Percentiles rank a stretch among this genome's conserved stretches.
Evolutionary conservation across 2,113 vertebrate species (phyloP).

Genomic region (Engystomops pustulosus): DNA sequence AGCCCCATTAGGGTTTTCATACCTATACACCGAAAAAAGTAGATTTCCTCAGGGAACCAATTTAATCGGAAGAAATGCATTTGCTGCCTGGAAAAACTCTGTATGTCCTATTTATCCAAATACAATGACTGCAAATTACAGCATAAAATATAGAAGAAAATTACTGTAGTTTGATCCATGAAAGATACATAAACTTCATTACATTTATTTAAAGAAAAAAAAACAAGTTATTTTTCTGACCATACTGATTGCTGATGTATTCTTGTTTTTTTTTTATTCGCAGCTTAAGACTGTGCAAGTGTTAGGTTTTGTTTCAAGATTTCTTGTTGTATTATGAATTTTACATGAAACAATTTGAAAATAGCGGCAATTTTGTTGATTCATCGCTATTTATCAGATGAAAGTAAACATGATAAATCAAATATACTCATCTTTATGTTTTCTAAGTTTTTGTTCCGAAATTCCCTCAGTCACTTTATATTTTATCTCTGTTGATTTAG

Average conservation of each 20-base stretch:
- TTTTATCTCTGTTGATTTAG: not conserved
- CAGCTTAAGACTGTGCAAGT: not conserved
- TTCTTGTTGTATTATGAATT: constrained; percentile 5
- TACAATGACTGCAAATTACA: constrained; percentile 51
- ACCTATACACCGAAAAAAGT: constrained; percentile 47
- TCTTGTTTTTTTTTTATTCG: not conserved
- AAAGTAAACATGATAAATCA: constrained; percentile 1
- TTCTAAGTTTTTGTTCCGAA: not conserved
- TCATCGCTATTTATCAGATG: constrained; percentile 1
- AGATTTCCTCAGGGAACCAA: constrained; percentile 55
- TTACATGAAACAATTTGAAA: constrained; percentile 7
- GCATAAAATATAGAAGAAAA: constrained; percentile 35
- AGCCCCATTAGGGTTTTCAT: constrained; percentile 59
- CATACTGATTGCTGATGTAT: constrained; percentile 19
- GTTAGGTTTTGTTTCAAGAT: not conserved
- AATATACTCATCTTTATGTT: not conserved
- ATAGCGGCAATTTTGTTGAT: not conserved
- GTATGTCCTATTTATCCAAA: constrained; percentile 52
- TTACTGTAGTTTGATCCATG: not conserved
- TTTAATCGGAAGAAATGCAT: constrained; percentile 50
- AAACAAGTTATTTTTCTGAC: not conserved
- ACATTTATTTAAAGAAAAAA: constrained; percentile 28
- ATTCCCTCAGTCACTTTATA: not conserved
- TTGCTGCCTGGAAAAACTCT: constrained; percentile 39
- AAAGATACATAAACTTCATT: constrained; percentile 32